Evolutionary conservation across 2,113 vertebrate genomes (phyloP), one percentile per base, ranked within the genome.

Genomic region (Amblyornis subalaris): DNA sequence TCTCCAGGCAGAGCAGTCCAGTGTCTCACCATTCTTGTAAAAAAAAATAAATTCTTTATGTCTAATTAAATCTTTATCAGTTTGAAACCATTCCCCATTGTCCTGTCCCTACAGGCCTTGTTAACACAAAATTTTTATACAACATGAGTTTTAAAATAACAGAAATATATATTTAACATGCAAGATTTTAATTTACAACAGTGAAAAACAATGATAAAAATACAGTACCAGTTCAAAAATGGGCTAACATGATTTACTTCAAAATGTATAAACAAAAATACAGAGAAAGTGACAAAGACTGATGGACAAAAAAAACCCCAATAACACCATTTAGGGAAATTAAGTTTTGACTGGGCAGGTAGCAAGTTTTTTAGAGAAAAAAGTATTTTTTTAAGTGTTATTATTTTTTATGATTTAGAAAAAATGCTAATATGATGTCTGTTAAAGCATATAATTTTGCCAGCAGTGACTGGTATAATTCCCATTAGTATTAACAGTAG

Each of bases 271-370:
- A 90, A 72, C 6, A 80, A 66, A 94, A 87, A 10, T 15, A 38
- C 36, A 66, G 2, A 2, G 16, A 65, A 80, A 45, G 7, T 84
- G 18, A 4, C 13, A 48, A 76, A 92, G 29, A 33, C 8, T 66
- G 11, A 42, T 24, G 79, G 16, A 48, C 0, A 24, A 5, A 14
- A 29, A 10, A 22, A 7, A 2, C 2, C 1, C 2, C 2, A 24
- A 45, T 25, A 57, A 11, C 2, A 42, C 4, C 1, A 0, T 2
- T 66, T 69, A 60, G 3, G 14, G 8, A 89, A 89, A 89, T 44
- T 38, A 0, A 19, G 25, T 67, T 89, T 73, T 91, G 4, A 66
- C 45, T 83, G 22, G 14, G 35, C 2, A 24, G 2, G 1, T 91
- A 38, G 21, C 3, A 77, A 50, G 3, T 5, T n/a, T 88, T 83